Percentiles rank a stretch among this genome's conserved stretches.
These are phyloP conservation scores for Paraplagusia blochii DNA, from an alignment of 2,113 vertebrate genomes.

Conservation along the genomic window DNA sequence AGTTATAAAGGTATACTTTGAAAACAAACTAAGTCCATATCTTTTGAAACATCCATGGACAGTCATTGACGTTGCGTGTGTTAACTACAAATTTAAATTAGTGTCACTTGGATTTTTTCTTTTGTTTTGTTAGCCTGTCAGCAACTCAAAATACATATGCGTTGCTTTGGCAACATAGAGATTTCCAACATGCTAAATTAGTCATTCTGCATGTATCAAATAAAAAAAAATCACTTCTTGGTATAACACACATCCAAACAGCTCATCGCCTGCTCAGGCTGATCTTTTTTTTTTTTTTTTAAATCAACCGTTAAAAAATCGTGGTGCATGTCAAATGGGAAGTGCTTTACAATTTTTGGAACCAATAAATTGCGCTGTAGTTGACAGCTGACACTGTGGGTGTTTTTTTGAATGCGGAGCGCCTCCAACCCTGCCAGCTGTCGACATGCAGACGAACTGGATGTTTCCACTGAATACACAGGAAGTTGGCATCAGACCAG, in stretches of 20 bases:
- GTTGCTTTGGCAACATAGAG: conserved; percentile 10
- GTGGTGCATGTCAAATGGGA: conserved; percentile 47
- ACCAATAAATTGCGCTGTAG: conserved; percentile 54
- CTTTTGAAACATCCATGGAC: neutral
- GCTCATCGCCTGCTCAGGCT: conserved; percentile 58
- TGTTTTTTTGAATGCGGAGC: conserved; percentile 44
- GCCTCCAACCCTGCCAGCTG: conserved; percentile 53
- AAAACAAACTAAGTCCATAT: no score
- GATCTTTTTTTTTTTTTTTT: conserved; percentile 63
- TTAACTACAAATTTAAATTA: no score
- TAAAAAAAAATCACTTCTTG: conserved; percentile 21
- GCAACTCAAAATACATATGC: no score
- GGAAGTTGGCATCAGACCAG: conserved; percentile 38
- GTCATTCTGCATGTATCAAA: neutral
- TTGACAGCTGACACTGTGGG: conserved; percentile 50
- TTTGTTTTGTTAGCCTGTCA: no score
- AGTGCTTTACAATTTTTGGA: conserved; percentile 35
- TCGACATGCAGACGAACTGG: conserved; percentile 37
- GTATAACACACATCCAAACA: conserved; percentile 43
- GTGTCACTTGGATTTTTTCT: no score
- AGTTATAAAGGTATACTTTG: neutral
- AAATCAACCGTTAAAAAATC: conserved; percentile 48
- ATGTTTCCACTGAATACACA: conserved; percentile 41
- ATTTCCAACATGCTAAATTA: neutral
- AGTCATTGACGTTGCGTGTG: no score